These are phyloP conservation scores for Nipponacmea schrenckii DNA, from an alignment of 2,888 invertebrate genomes.

Conservation along the genomic window DNA sequence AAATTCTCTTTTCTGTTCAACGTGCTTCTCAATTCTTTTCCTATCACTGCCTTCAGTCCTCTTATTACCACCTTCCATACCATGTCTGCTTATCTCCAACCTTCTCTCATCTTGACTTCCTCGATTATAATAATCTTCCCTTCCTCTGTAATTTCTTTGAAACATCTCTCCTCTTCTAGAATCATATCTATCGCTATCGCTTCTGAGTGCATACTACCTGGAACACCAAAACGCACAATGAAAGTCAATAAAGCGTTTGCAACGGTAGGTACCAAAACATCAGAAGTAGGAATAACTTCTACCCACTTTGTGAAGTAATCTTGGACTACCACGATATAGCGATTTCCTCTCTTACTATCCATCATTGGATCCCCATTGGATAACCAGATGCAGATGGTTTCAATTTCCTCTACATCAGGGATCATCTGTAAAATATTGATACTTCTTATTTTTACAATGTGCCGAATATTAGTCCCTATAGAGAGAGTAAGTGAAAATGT, in stretches of 20 bases:
- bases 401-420: neutral
- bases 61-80: neutral
- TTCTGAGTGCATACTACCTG: constrained; percentile 5
- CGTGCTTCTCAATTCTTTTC: neutral
- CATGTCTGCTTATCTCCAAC: neutral
- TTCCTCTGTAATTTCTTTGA: neutral
- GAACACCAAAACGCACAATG: neutral
- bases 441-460: no score
- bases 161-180: neutral
- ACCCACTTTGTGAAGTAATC: constrained; percentile 15
- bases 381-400: neutral
- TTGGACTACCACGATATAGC: neutral
- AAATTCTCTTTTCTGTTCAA: neutral
- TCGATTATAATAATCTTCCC: neutral
- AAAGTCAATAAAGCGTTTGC: constrained; percentile 1
- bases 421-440: neutral
- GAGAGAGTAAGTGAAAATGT: no score
- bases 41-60: neutral
- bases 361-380: constrained; percentile 3
- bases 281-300: neutral
- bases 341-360: neutral
- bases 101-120: constrained; percentile 2
- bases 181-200: neutral
- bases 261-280: neutral
- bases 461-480: no score